A percentile compares a stretch with the other conserved stretches of the same genome.
These are phyloP conservation scores for Drosophila micromelanica DNA, from an alignment of 1,140 invertebrate genomes.

Conservation along the genomic window DNA sequence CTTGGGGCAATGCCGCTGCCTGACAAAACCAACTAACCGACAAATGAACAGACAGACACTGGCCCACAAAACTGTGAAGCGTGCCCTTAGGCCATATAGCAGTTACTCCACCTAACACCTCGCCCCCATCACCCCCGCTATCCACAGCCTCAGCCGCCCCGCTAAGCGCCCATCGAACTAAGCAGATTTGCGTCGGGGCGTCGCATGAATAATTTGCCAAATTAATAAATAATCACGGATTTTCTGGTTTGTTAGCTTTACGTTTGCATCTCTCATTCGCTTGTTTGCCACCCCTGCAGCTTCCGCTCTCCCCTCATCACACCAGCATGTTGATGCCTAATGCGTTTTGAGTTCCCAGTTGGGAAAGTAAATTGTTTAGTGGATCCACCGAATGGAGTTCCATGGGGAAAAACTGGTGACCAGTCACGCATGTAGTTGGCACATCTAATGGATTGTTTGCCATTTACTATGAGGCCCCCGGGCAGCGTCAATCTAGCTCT, in stretches of 20 bases:
- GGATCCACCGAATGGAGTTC: conserved; percentile 12
- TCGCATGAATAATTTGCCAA: conserved; percentile 79
- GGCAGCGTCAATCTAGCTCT: neutral
- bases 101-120: conserved; percentile 27
- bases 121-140: conserved; percentile 3
- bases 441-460: conserved; percentile 68
- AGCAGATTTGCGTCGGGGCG: conserved; percentile 65
- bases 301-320: neutral
- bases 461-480: conserved; percentile 26
- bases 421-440: conserved; percentile 66
- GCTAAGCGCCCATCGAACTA: conserved; percentile 35
- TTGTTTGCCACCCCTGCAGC: conserved; percentile 1
- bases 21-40: conserved; percentile 31
- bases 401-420: conserved; percentile 38
- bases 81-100: conserved; percentile 32
- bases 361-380: conserved; percentile 30
- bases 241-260: conserved; percentile 73
- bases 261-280: conserved; percentile 35
- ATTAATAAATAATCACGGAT: conserved; percentile 81
- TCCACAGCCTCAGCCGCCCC: neutral
- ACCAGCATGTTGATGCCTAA: neutral
- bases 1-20: conserved; percentile 4
- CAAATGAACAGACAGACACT: conserved; percentile 26
- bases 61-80: conserved; percentile 23
- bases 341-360: conserved; percentile 26